A percentile compares a stretch with the other conserved stretches of the same genome.
phyloP scores from a whole-genome alignment of 1,140 invertebrate genomes.

The Solenopsis fugax region DNA sequence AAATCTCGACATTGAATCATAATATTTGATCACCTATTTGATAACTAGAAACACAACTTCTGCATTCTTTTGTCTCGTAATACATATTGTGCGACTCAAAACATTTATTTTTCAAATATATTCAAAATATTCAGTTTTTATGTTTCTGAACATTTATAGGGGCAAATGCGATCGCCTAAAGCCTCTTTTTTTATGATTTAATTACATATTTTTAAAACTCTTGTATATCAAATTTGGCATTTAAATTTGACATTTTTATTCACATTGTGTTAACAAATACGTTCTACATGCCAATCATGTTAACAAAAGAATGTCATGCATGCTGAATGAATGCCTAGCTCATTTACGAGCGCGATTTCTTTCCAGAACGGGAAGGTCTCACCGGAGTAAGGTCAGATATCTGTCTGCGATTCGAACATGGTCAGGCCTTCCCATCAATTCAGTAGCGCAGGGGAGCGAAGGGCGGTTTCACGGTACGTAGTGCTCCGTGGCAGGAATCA shows the following conservation, averaged over 20 bases:
- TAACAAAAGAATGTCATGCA: not conserved
- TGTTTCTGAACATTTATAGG: not conserved
- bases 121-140: not conserved
- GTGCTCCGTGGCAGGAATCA: conserved; percentile 48
- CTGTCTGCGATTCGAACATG: conserved; percentile 75
- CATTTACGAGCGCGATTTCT: conserved; percentile 1
- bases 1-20: not conserved
- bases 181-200: not conserved
- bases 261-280: not conserved
- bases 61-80: not conserved
- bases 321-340: not conserved
- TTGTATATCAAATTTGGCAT: not conserved
- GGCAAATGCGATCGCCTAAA: not conserved
- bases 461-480: conserved; percentile 72
- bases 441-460: conserved; percentile 71
- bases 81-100: not conserved
- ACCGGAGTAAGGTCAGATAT: conserved; percentile 66
- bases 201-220: not conserved
- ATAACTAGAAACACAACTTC: not conserved
- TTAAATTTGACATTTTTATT: not conserved
- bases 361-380: conserved; percentile 32
- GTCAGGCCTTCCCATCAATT: conserved; percentile 80
- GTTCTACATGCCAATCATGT: not conserved
- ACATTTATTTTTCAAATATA: not conserved
- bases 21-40: not conserved